Conservation (phyloP, 2,797 vertebrate species). For the Octomys mimax region DNA sequence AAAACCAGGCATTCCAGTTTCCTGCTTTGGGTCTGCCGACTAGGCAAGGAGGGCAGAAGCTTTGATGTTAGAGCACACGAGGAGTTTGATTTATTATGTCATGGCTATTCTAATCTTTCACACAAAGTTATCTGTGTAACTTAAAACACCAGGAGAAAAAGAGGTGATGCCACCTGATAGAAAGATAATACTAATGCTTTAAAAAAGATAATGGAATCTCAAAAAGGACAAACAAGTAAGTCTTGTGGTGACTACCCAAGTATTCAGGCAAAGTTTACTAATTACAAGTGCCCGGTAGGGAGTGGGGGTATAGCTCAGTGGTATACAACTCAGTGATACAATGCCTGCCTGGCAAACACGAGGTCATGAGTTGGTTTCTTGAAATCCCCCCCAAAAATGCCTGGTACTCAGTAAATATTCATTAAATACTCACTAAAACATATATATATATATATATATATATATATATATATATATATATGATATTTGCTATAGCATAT, state of each 20-base stretch:
- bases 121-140: neutral
- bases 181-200: neutral
- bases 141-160: neutral
- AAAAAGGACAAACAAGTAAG: neutral
- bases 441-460: neutral
- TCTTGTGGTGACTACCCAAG: neutral
- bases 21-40: neutral
- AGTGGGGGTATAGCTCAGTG: too few relatives aligned
- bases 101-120: conserved; percentile 3
- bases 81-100: neutral
- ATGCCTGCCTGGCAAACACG: too few relatives aligned
- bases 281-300: neutral
- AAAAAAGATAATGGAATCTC: neutral
- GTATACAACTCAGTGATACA: too few relatives aligned
- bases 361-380: too few relatives aligned
- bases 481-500: neutral
- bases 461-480: neutral
- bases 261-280: neutral
- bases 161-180: neutral
- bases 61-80: neutral
- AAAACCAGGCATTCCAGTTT: neutral
- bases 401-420: neutral
- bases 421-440: neutral
- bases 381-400: too few relatives aligned
- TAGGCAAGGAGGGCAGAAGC: neutral